Conservation (phyloP, 1,140 invertebrate genomes). For the Hirudo medicinalis region DNA sequence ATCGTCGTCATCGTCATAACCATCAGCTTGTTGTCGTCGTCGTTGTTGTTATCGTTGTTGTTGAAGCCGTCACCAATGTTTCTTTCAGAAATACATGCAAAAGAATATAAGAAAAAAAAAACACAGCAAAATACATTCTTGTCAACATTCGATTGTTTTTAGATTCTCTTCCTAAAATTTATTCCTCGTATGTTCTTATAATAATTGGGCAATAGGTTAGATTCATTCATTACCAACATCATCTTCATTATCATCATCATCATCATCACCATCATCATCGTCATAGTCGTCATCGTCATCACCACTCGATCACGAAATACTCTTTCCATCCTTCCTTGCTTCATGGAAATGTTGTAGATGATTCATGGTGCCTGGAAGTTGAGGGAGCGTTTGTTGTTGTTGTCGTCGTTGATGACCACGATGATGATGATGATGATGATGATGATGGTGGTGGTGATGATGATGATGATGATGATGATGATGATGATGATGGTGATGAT, state of each 20-base stretch:
- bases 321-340: no score
- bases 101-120: background rate
- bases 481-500: constrained; percentile 1
- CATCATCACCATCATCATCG: no score
- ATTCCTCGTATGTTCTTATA: no score
- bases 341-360: no score
- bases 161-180: background rate
- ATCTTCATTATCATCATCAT: no score
- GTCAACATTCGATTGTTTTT: background rate
- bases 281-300: no score
- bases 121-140: background rate
- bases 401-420: no score
- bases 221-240: background rate
- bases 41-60: background rate
- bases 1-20: background rate
- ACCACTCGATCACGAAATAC: no score
- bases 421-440: background rate
- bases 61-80: background rate
- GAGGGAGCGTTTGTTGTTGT: background rate
- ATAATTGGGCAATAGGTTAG: no score
- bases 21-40: background rate
- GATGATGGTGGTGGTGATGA: constrained; percentile 1
- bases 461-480: no score
- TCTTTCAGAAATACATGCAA: background rate
- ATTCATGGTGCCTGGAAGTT: no score